Base-by-base conservation (phyloP, 2,797 vertebrate genomes). In the Pagetopsis macropterus region DNA sequence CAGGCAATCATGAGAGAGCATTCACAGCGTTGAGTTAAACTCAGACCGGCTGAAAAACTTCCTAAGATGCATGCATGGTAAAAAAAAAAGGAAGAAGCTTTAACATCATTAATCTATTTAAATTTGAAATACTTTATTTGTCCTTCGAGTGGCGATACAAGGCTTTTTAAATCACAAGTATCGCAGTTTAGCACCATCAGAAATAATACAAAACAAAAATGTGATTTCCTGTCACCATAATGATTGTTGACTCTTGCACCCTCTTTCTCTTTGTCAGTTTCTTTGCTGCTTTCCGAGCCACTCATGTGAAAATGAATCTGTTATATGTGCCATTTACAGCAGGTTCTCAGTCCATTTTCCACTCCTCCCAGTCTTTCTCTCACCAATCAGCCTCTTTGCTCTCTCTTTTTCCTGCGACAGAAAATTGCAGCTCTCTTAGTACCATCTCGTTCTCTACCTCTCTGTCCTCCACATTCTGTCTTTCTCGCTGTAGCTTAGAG, bases 241-340 rank as follows among this genome's bases (percentile, higher is more conserved):
- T 55, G 19, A 23, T 72, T 67, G 79, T 55, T 58, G 5, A 12
- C n/a, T 59, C 51, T 21, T 57, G 69, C 46, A 16, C 56, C 37
- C 74, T 74, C 40, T 27, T 27, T 40, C 55, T 72, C 68, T 71
- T 5, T 55, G 43, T 57, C 44, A 85, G 27, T 19, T 37, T 72
- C 51, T 64, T 60, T 73, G 49, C 60, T 71, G 44, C 69, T 82
- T 66, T 81, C 65, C 82, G 64, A 83, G 78, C 76, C 77, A 75
- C 84, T 87, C 75, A 81, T 70, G 57, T 76, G 64, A 72, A 88
- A 84, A 86, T 74, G 46, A 88, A 75, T 62, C 57, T 68, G 63
- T 73, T 70, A 72, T 70, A 72, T 66, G 62, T 82, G 63, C 70
- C 80, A 72, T 77, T 83, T 76, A 82, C 76, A 87, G 79, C 69